Conservation (phyloP, 2,113 vertebrate species). For the Toxostoma redivivum region DNA sequence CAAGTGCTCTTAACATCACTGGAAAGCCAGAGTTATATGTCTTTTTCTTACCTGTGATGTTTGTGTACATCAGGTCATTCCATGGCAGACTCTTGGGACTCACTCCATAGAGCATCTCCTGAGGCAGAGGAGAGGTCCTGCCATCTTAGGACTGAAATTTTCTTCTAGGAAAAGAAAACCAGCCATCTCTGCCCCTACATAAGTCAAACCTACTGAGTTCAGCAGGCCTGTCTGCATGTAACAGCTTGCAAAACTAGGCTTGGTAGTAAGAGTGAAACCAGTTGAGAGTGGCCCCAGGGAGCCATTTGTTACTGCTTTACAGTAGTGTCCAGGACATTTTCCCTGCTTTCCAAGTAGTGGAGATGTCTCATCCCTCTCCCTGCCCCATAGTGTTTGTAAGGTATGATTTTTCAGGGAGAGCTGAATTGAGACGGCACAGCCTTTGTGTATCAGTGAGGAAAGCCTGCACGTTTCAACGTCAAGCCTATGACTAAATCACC, state of each 20-base stretch:
- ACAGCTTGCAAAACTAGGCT: not conserved
- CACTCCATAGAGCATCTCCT: not conserved
- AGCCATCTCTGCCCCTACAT: not conserved
- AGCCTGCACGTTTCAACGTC: accelerated
- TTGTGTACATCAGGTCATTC: not conserved
- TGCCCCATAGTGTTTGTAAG: not conserved
- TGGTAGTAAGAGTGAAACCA: not conserved
- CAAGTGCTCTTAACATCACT: accelerated
- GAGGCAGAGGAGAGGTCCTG: not conserved
- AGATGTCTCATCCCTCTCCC: not conserved
- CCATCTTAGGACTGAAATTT: not conserved
- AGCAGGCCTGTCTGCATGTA: not conserved
- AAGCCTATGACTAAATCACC: not conserved
- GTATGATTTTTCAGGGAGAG: not conserved
- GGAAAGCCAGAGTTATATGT: not conserved
- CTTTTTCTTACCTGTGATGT: not conserved
- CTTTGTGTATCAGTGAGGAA: not conserved
- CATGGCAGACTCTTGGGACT: not conserved
- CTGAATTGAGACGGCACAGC: not conserved
- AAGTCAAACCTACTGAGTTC: not conserved
- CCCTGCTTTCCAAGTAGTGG: constrained; percentile 19
- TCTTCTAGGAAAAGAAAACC: not conserved
- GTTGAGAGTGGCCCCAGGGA: not conserved
- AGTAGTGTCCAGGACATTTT: not conserved
- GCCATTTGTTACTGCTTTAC: not conserved